Evolutionary conservation across 2,113 vertebrate species (phyloP).

Genomic region (Ranitomeya imitator): DNA sequence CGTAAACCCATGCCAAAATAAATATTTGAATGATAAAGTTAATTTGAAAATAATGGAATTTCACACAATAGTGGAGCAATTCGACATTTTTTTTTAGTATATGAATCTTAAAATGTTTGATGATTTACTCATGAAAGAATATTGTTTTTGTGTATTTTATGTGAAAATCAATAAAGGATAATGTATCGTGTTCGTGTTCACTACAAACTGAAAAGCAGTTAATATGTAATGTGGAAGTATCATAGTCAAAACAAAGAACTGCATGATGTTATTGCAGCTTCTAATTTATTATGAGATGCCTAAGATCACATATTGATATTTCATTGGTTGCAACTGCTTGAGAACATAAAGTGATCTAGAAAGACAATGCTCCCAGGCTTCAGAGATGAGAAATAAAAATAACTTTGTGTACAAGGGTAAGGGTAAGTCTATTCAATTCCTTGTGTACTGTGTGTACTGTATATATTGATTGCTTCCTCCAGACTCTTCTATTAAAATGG

Average conservation of each 20-base stretch:
- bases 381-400: no score
- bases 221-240: neutral
- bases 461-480: no score
- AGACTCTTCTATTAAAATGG: no score
- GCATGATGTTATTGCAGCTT: neutral
- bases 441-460: no score
- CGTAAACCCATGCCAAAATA: neutral
- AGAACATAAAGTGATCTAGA: neutral
- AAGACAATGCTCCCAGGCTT: no score
- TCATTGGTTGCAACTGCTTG: neutral
- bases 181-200: neutral
- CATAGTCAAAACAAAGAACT: conserved; percentile 24
- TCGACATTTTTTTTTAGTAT: neutral
- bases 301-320: neutral
- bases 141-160: conserved; percentile 48
- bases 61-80: neutral
- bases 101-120: conserved; percentile 19
- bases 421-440: no score
- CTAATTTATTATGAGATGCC: neutral
- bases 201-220: conserved; percentile 10
- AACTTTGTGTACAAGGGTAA: no score
- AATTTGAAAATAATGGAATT: neutral
- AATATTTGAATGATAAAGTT: neutral
- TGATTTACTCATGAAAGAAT: conserved; percentile 13
- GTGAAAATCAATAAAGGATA: conserved; percentile 47